Evolutionary conservation across 2,113 vertebrate species (phyloP), one percentile per base, ranked within the genome.

Genomic region (Otis tarda): DNA sequence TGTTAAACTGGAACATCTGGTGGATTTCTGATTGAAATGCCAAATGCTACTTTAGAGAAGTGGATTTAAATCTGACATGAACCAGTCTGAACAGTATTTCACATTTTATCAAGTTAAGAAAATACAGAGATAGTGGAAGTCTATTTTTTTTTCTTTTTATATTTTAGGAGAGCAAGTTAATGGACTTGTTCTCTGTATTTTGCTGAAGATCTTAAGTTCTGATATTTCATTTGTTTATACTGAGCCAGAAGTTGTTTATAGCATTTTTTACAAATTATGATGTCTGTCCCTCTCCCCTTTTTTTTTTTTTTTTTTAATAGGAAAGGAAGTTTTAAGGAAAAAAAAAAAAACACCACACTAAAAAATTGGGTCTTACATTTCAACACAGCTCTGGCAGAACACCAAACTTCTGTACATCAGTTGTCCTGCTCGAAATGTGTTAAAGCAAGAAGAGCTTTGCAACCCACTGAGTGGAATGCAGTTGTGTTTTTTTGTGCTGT

Each of bases 1-100:
- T 93, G 88, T 91, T 93, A 97, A 96, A 95, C 35, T 97, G 78
- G 96, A 97, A 88, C 74, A 89, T 86, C 79, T 94, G 91, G 90
- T 92, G 82, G 61, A 85, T 96, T 97, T 96, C 87, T 90, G 86
- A 76, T 53, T 90, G 89, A 84, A 97, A 96, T 96, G 85, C 91
- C 35, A 91, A 69, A 87, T 91, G 52, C 49, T 86, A 41, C 94
- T 95, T 97, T 93, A 81, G 10, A 71, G 64, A 86, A 83, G 35
- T 57, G 52, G 47, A 71, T 89, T 86, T 90, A 93, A 87, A 69
- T 85, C 63, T 82, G 78, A 49, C 50, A 30, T 35, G 43, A 82
- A 69, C 64, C 19, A 56, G 9, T 50, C 50, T 55, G 71, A 88
- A 55, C 22, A 52, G 49, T 63, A 70, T 91, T 96, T 90, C 83